These are phyloP conservation scores for Drosophila paulistorum DNA, from an alignment of 1,140 invertebrate genomes.

Conservation along the genomic window DNA sequence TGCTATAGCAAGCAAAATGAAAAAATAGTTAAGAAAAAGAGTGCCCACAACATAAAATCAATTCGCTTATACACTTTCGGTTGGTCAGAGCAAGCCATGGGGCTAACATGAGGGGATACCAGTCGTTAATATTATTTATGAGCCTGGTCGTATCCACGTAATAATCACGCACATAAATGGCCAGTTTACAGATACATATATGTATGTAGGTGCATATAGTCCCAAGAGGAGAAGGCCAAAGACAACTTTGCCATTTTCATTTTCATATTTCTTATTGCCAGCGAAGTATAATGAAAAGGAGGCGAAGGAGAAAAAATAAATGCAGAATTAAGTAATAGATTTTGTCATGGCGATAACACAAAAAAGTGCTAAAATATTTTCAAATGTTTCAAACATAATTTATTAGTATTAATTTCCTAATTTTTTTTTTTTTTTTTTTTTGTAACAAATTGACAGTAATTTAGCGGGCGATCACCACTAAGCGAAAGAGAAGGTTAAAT, in stretches of 20 bases:
- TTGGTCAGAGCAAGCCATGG: conserved; percentile 46
- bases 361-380: conserved; percentile 81
- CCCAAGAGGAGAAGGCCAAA: conserved; percentile 25
- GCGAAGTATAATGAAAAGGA: conserved; percentile 76
- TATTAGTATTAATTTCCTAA: conserved; percentile 53
- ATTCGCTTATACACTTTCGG: conserved; percentile 41
- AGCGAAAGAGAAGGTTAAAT: conserved; percentile 4
- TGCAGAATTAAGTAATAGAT: conserved; percentile 76
- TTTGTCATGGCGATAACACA: conserved; percentile 72
- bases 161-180: conserved; percentile 82
- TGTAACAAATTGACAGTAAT: conserved; percentile 9
- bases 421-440: neutral
- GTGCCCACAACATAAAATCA: conserved; percentile 69
- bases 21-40: conserved; percentile 45
- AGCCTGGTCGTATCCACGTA: conserved; percentile 73
- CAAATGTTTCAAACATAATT: conserved; percentile 74
- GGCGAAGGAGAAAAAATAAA: conserved; percentile 68
- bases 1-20: conserved; percentile 15
- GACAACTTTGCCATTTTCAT: conserved; percentile 22
- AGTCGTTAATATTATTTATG: conserved; percentile 79
- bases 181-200: conserved; percentile 54
- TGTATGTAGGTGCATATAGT: conserved; percentile 35
- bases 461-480: conserved; percentile 8
- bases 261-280: conserved; percentile 76
- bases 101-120: conserved; percentile 35